These are phyloP conservation scores for Proteles cristata DNA, from an alignment of 2,113 vertebrate genomes.

Conservation along the genomic window DNA sequence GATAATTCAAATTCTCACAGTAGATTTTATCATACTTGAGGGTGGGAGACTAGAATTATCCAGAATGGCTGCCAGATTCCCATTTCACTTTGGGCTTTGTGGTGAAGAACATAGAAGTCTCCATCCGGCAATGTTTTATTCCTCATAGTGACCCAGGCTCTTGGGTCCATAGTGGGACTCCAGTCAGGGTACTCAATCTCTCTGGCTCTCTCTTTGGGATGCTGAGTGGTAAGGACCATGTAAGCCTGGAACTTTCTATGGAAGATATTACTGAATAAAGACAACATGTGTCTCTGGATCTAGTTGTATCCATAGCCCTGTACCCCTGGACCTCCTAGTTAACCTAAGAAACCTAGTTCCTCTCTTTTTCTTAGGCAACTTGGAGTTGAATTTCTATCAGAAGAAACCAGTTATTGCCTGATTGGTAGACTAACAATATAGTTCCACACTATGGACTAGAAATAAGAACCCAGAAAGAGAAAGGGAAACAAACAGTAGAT, in stretches of 20 bases:
- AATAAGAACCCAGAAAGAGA: neutral
- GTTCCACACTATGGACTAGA: neutral
- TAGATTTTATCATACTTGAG: neutral
- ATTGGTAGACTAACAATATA: neutral
- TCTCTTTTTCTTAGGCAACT: neutral
- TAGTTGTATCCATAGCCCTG: neutral
- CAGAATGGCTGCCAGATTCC: neutral
- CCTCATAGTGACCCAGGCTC: neutral
- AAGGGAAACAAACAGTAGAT: neutral
- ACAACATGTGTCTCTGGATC: neutral
- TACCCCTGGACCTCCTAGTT: neutral
- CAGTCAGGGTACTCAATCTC: neutral
- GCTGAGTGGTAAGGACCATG: neutral
- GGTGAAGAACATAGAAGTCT: neutral
- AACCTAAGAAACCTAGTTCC: neutral
- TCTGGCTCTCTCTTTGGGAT: neutral
- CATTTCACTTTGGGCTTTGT: neutral
- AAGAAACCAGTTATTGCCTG: neutral
- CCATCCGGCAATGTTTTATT: neutral
- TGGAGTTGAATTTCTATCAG: neutral
- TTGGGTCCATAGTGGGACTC: neutral
- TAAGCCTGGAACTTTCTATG: neutral
- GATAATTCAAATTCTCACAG: neutral
- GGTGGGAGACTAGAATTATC: neutral
- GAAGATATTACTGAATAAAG: neutral